phyloP scores from a whole-genome alignment of 2,113 vertebrate species.

The Coreoperca whiteheadi region DNA sequence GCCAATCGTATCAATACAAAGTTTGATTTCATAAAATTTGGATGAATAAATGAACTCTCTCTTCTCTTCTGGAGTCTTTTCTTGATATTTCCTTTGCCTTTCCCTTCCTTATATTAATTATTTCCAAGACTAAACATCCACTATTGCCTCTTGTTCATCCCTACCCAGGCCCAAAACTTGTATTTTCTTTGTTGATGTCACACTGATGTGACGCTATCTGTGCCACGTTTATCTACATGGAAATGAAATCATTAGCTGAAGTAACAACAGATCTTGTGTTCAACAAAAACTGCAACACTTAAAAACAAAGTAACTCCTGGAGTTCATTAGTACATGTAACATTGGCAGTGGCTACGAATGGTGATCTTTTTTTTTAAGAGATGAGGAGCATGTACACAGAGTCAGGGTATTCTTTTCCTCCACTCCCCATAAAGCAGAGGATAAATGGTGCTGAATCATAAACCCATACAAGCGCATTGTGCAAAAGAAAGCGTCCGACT shows the following conservation, averaged over 20 bases:
- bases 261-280: neutral
- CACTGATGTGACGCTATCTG: too few species aligned
- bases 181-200: too few species aligned
- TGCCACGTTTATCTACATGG: neutral
- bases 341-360: neutral
- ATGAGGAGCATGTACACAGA: neutral
- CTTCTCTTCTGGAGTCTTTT: too few species aligned
- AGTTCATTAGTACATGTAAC: neutral
- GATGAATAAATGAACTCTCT: too few species aligned
- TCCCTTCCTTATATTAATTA: too few species aligned
- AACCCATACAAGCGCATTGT: conserved; percentile 34
- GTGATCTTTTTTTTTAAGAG: neutral
- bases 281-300: neutral
- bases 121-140: too few species aligned
- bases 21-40: too few species aligned
- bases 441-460: conserved; percentile 48
- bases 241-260: neutral
- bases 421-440: conserved; percentile 3
- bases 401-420: neutral
- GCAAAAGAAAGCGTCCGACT: conserved; percentile 34
- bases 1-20: too few species aligned
- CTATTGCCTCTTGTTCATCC: too few species aligned
- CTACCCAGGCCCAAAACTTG: too few species aligned
- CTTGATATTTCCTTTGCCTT: too few species aligned
- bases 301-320: neutral